These are phyloP conservation scores for Magallana gigas DNA, from an alignment of 1,140 invertebrate species.

Conservation along the genomic window DNA sequence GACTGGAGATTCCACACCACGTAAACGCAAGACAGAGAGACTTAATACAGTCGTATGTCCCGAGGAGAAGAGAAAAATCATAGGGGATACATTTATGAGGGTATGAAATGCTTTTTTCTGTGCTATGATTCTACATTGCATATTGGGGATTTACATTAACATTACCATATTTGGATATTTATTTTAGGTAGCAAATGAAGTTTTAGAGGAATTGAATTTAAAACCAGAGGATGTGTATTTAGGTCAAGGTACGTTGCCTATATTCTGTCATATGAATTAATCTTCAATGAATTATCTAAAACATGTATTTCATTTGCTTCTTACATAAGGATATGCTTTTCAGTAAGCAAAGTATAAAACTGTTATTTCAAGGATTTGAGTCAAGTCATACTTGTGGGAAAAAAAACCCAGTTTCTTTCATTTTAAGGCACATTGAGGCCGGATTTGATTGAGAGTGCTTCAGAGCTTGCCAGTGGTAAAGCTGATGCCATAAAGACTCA, in stretches of 20 bases:
- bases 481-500: conserved; percentile 99
- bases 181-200: conserved; percentile 77
- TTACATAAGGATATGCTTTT: no score
- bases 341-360: no score
- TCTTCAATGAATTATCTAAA: no score
- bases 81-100: conserved; percentile 98
- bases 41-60: conserved; percentile 92
- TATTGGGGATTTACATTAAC: background rate
- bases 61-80: conserved; percentile 99
- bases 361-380: no score
- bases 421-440: conserved; percentile 92
- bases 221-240: conserved; percentile 78
- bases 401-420: background rate
- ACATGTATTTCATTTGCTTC: no score
- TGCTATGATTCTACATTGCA: background rate
- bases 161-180: background rate
- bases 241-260: conserved; percentile 72
- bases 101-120: conserved; percentile 69
- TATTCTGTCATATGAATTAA: no score
- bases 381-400: background rate
- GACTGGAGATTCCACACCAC: conserved; percentile 80
- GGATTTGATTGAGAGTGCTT: conserved; percentile 99
- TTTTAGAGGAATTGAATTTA: conserved; percentile 76
- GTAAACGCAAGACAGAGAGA: conserved; percentile 90
- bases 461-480: conserved; percentile 87